Evolutionary conservation across 2,797 vertebrate genomes (phyloP).

Genomic region (Myotis myotis): DNA sequence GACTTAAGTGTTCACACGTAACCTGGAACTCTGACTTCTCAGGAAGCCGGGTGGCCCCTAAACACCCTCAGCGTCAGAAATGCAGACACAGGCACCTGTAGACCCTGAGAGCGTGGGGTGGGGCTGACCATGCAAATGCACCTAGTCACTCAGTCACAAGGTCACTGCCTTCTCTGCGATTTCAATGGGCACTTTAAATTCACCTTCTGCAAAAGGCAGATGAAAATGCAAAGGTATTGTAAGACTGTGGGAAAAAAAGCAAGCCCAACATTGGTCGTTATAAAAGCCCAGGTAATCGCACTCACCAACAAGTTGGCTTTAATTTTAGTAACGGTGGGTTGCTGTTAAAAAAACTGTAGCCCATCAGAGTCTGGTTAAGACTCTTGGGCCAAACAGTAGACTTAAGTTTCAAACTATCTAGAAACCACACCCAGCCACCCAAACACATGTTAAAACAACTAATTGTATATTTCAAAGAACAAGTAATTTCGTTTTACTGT

Average conservation of each 20-base stretch:
- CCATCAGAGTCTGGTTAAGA: conserved; percentile 72
- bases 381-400: conserved; percentile 75
- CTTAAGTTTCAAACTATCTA: conserved; percentile 81
- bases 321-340: conserved; percentile 74
- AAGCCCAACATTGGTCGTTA: accelerated
- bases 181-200: neutral
- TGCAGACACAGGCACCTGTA: accelerated
- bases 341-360: conserved; percentile 68
- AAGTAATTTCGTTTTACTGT: conserved; percentile 68
- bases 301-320: conserved; percentile 66
- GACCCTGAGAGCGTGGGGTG: neutral
- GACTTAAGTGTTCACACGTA: accelerated
- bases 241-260: too few species aligned
- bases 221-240: neutral
- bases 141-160: neutral
- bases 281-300: conserved; percentile 59
- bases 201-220: neutral
- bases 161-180: neutral
- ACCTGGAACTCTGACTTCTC: neutral
- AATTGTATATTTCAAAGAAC: conserved; percentile 75
- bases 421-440: conserved; percentile 80
- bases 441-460: conserved; percentile 76
- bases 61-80: too few species aligned
- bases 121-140: neutral
- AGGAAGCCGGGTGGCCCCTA: neutral